Percentiles rank a stretch among this genome's conserved stretches.
These are phyloP conservation scores for Drosophila mayaguana DNA, from an alignment of 2,888 invertebrate species.

Conservation along the genomic window DNA sequence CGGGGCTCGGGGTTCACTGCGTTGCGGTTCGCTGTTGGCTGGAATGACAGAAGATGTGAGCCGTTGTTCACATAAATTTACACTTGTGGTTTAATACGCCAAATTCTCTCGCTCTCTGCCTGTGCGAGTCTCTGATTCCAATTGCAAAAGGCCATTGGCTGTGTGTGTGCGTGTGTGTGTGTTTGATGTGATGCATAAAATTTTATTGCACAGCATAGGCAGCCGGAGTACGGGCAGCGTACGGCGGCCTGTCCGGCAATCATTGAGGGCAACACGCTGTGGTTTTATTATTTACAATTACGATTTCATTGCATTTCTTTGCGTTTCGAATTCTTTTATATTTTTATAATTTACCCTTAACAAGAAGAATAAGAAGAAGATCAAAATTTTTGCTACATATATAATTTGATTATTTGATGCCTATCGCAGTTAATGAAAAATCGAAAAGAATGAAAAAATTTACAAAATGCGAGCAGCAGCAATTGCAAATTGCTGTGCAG, in stretches of 20 bases:
- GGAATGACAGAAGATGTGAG: constrained; percentile 1
- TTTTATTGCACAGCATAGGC: constrained; percentile 70
- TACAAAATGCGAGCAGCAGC: constrained; percentile 40
- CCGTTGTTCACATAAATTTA: constrained; percentile 74
- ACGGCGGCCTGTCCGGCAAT: constrained; percentile 8
- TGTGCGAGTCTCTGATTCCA: constrained; percentile 47
- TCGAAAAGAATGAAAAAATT: constrained; percentile 28
- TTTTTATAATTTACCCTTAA: constrained; percentile 63
- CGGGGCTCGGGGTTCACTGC: neutral
- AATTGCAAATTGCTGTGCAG: constrained; percentile 75
- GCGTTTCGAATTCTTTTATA: constrained; percentile 29
- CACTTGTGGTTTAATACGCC: constrained; percentile 82
- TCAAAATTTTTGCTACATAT: constrained; percentile 43
- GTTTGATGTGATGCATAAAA: constrained; percentile 67
- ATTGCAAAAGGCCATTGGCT: constrained; percentile 49
- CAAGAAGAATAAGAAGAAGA: constrained; percentile 23
- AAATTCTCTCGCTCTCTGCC: constrained; percentile 47
- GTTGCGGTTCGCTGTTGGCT: neutral
- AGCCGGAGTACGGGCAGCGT: neutral
- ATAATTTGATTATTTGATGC: constrained; percentile 84
- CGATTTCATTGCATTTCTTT: constrained; percentile 51
- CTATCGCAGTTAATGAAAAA: constrained; percentile 67
- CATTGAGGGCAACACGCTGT: constrained; percentile 61
- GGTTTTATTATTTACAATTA: constrained; percentile 84
- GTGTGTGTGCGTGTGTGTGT: constrained; percentile 28